These are phyloP conservation scores for Chloropsis hardwickii DNA, from an alignment of 2,113 vertebrate species.

Conservation along the genomic window DNA sequence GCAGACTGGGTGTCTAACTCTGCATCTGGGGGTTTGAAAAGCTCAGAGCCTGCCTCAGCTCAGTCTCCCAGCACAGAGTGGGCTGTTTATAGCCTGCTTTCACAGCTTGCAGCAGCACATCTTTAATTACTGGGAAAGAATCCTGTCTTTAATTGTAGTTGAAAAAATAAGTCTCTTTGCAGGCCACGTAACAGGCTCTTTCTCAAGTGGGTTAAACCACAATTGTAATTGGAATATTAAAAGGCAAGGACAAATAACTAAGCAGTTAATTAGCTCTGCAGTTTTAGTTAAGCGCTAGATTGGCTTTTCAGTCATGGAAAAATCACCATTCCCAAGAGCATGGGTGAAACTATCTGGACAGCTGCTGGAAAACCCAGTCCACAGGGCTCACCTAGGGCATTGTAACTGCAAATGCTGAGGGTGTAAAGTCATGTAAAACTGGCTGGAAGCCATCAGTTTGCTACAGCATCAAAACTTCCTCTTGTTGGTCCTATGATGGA, in stretches of 20 bases:
- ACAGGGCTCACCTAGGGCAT: background rate
- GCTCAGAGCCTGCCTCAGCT: background rate
- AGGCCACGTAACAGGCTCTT: background rate
- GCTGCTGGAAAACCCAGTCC: background rate
- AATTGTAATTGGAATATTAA: background rate
- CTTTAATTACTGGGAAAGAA: constrained; percentile 5
- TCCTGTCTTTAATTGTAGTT: background rate
- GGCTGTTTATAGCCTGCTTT: background rate
- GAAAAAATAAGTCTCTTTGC: background rate
- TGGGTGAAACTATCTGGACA: background rate
- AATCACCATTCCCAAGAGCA: background rate
- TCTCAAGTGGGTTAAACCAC: background rate
- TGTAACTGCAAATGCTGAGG: background rate
- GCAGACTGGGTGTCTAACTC: background rate
- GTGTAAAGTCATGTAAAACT: background rate
- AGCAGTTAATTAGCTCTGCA: background rate
- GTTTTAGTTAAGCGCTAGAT: background rate
- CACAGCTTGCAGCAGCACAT: background rate
- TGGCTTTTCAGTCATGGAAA: background rate
- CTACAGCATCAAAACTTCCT: background rate
- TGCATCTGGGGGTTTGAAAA: background rate
- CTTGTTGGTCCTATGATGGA: background rate
- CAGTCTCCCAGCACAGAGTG: background rate
- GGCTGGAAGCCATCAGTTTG: background rate
- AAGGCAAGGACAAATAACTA: background rate